These are phyloP conservation scores for Siderastrea siderea DNA, from an alignment of 92 coral and sea anemone species.

Conservation along the genomic window DNA sequence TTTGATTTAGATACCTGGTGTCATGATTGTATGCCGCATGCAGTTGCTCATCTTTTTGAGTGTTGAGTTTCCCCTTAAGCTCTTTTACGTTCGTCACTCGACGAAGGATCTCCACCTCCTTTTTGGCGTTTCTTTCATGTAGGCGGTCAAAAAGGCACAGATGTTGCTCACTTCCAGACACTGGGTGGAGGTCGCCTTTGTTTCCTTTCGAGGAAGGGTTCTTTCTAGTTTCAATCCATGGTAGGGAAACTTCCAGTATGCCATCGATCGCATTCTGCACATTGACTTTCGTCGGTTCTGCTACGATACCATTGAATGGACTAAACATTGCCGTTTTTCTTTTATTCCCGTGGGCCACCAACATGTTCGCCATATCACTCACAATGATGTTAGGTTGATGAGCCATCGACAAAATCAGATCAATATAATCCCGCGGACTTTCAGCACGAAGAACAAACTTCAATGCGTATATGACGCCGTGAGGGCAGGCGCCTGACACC, in stretches of 20 bases:
- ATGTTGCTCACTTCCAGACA: slow-evolving; percentile 51
- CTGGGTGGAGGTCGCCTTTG: slow-evolving; percentile 47
- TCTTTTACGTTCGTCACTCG: slow-evolving; percentile 51
- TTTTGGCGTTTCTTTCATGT: slow-evolving; percentile 67
- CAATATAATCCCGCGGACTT: slow-evolving; percentile 71
- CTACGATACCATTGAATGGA: slow-evolving; percentile 61
- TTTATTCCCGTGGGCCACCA: slow-evolving; percentile 52
- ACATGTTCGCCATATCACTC: slow-evolving; percentile 67
- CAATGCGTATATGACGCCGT: slow-evolving; percentile 60
- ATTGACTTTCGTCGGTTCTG: slow-evolving; percentile 50
- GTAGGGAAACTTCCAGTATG: slow-evolving; percentile 42
- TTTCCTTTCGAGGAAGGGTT: background rate
- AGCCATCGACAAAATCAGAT: slow-evolving; percentile 52
- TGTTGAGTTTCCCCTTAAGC: slow-evolving; percentile 62
- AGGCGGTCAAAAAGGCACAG: slow-evolving; percentile 67
- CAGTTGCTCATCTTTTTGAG: slow-evolving; percentile 68
- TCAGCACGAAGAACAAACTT: slow-evolving; percentile 73
- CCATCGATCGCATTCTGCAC: slow-evolving; percentile 41
- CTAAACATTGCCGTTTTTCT: slow-evolving; percentile 49
- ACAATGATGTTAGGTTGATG: slow-evolving; percentile 63
- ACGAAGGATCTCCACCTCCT: slow-evolving; percentile 50
- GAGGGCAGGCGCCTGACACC: slow-evolving; percentile 76
- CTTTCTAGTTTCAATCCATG: slow-evolving; percentile 40
- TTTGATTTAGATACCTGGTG: slow-evolving; percentile 51
- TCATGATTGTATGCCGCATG: slow-evolving; percentile 58